Base-by-base conservation (phyloP, 2,797 vertebrate genomes). In the Oryzias dopingdopingensis region DNA sequence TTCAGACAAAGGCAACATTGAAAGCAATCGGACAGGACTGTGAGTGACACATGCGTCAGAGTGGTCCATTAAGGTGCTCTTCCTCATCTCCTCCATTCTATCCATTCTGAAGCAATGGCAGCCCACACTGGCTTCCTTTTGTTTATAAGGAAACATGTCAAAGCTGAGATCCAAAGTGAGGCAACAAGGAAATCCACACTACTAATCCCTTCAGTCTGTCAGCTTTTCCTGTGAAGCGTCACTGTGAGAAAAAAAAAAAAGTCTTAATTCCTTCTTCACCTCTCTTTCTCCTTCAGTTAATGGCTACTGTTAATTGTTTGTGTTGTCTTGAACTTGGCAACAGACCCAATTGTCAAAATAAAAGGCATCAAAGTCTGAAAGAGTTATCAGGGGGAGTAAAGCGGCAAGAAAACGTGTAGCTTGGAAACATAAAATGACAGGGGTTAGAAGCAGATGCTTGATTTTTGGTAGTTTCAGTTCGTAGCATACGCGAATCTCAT, bases 291-390 rank as follows among this genome's bases (percentile, higher is more conserved):
- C 20, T 22, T 22, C 5, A 62, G 75, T 80, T 86, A 86, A 91
- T 81, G 83, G 77, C 79, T 56, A 77, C 61, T 75, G 78, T 86
- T 88, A 88, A 90, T 52, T 67, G 74, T 85, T 88, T 91, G 83
- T 74, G 83, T 77, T 86, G 88, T 78, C 87, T 86, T 90, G 84
- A 49, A 56, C 66, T 81, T 56, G 65, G 76, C 75, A 70, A 65
- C 62, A 45, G 42, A 50, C 82, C 80, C 84, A 70, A 90, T 90
- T 88, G 82, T 91, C 80, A 87, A 89, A 86, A 89, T 90, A 89
- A 90, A 87, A 83, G 76, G 70, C 12, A 15, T 46, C 23, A 55
- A 55, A 50, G 46, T 87, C 74, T 67, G 12, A n/a, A 83, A 70
- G 88, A 81, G 81, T 78, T 84, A 90, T 90, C 84, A 87, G 76